phyloP scores from a whole-genome alignment of 2,113 vertebrate genomes.

The Pristiophorus japonicus region DNA sequence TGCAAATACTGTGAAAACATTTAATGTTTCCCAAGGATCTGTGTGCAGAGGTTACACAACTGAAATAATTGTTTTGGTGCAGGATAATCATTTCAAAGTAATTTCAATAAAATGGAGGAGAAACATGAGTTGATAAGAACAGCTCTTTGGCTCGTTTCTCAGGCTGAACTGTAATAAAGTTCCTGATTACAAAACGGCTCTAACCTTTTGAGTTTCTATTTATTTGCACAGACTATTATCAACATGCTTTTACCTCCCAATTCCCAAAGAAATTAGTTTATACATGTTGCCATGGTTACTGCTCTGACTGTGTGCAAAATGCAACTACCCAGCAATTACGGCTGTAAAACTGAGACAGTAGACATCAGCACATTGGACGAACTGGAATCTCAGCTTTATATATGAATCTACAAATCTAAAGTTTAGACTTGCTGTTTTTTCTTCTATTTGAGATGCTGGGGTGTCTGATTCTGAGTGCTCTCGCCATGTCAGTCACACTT shows the following conservation, averaged over 20 bases:
- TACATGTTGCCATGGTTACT: background rate
- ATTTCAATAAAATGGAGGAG: background rate
- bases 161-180: background rate
- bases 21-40: background rate
- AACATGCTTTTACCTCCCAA: background rate
- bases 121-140: background rate
- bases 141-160: background rate
- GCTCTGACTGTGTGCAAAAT: background rate
- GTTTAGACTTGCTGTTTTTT: background rate
- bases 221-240: slow-evolving; percentile 2
- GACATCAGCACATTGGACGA: background rate
- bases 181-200: background rate
- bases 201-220: background rate
- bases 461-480: background rate
- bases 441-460: background rate
- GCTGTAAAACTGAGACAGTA: background rate
- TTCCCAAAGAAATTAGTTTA: background rate
- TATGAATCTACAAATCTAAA: background rate
- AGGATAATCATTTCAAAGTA: background rate
- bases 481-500: background rate
- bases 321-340: background rate
- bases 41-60: background rate
- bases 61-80: background rate
- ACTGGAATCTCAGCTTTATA: background rate
- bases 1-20: background rate